These are phyloP conservation scores for Bombus difficillimus DNA, from an alignment of 1,140 invertebrate species.

Conservation along the genomic window DNA sequence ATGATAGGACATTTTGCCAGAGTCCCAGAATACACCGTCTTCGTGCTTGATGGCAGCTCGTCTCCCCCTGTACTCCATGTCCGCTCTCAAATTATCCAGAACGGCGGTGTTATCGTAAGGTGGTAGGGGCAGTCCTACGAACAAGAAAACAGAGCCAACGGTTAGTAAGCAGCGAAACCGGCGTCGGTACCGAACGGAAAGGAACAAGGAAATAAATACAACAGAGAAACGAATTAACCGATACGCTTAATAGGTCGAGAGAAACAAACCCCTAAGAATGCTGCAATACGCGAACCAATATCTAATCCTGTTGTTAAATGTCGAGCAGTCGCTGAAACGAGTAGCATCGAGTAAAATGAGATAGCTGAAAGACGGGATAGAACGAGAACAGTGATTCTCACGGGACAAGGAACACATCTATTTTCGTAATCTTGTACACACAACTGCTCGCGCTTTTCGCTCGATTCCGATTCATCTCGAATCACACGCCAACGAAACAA, in stretches of 20 bases:
- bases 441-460: slow-evolving; percentile 1
- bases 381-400: slow-evolving; percentile 15
- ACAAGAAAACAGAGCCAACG: slow-evolving; percentile 69
- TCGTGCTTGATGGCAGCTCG: slow-evolving; percentile 57
- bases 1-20: slow-evolving; percentile 68
- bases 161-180: slow-evolving; percentile 28
- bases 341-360: not conserved
- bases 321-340: slow-evolving; percentile 11
- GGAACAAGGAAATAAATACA: not conserved
- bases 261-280: not conserved
- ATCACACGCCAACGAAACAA: too few relatives aligned
- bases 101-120: slow-evolving; percentile 54
- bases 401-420: slow-evolving; percentile 28
- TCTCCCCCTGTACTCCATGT: slow-evolving; percentile 51
- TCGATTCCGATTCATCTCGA: not conserved
- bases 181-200: not conserved
- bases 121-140: slow-evolving; percentile 67
- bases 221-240: not conserved
- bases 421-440: slow-evolving; percentile 29
- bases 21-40: slow-evolving; percentile 68
- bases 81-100: slow-evolving; percentile 64
- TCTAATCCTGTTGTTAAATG: not conserved
- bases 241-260: not conserved
- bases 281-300: not conserved
- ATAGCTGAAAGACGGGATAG: not conserved